Evolutionary conservation across 2,888 invertebrate genomes (phyloP).

Genomic region (Harmothoe impar): DNA sequence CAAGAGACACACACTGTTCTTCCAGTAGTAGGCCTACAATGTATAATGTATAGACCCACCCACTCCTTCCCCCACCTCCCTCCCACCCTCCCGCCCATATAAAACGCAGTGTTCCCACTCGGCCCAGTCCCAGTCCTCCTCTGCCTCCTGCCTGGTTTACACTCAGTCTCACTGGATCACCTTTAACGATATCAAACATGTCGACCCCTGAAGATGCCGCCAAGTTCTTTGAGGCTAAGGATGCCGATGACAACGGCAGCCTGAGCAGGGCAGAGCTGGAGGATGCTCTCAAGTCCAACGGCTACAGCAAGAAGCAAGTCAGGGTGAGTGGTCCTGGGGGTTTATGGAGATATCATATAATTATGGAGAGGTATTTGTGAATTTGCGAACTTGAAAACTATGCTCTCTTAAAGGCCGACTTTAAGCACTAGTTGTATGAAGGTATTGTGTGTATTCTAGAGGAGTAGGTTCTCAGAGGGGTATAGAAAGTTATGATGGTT

Average conservation of each 20-base stretch:
- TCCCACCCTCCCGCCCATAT: background rate
- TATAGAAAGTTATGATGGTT: too few relatives aligned
- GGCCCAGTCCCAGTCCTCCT: background rate
- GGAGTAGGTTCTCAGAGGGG: too few relatives aligned
- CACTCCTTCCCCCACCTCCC: too few relatives aligned
- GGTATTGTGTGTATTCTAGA: too few relatives aligned
- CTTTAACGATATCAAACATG: background rate
- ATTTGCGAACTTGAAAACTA: too few relatives aligned
- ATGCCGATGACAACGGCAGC: background rate
- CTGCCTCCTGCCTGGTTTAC: background rate
- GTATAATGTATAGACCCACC: too few relatives aligned
- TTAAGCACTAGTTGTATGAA: too few relatives aligned
- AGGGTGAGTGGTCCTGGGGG: background rate
- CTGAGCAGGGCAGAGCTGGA: background rate
- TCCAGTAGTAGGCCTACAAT: too few relatives aligned
- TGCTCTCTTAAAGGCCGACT: too few relatives aligned
- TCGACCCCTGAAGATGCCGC: background rate
- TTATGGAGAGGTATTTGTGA: too few relatives aligned
- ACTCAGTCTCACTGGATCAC: background rate
- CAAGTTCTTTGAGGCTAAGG: background rate
- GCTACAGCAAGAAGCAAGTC: conserved; percentile 7
- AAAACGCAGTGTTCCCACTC: background rate
- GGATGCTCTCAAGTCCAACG: background rate
- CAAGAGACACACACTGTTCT: too few relatives aligned
- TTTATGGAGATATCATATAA: too few relatives aligned